These are phyloP conservation scores for Chromis chromis DNA, from an alignment of 2,797 vertebrate species.

Conservation along the genomic window DNA sequence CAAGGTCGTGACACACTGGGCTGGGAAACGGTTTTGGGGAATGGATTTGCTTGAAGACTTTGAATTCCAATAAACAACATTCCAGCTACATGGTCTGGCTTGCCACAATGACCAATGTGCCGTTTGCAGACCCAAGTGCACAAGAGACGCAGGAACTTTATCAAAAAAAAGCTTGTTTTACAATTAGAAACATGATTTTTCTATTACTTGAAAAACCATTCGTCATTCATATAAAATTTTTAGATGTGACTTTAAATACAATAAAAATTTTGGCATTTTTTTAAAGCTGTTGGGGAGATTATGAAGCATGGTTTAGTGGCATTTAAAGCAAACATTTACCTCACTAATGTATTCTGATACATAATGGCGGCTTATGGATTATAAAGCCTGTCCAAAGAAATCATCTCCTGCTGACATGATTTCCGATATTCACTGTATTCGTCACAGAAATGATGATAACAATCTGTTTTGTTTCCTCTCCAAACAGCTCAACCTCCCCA, in stretches of 20 bases:
- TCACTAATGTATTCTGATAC: conserved; percentile 13
- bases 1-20: conserved; percentile 68
- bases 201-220: background rate
- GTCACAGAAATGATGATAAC: conserved; percentile 47
- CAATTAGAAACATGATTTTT: background rate
- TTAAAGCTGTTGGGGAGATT: background rate
- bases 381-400: conserved; percentile 41
- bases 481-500: conserved; percentile 40
- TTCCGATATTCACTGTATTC: conserved; percentile 55
- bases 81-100: conserved; percentile 73
- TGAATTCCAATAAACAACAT: conserved; percentile 73
- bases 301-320: background rate
- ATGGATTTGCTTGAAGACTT: conserved; percentile 58
- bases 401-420: conserved; percentile 15
- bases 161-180: conserved; percentile 23
- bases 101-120: conserved; percentile 44
- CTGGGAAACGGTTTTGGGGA: conserved; percentile 60
- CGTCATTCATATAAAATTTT: background rate
- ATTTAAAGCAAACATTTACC: conserved; percentile 4
- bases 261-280: background rate
- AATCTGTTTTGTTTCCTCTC: conserved; percentile 55
- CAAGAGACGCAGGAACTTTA: conserved; percentile 14
- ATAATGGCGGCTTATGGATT: conserved; percentile 18
- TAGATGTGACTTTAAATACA: background rate
- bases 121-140: conserved; percentile 16